A percentile compares a stretch with the other conserved stretches of the same genome.
Conservation (phyloP, 1,140 invertebrate species). For the Druon quercuslanigerum region DNA sequence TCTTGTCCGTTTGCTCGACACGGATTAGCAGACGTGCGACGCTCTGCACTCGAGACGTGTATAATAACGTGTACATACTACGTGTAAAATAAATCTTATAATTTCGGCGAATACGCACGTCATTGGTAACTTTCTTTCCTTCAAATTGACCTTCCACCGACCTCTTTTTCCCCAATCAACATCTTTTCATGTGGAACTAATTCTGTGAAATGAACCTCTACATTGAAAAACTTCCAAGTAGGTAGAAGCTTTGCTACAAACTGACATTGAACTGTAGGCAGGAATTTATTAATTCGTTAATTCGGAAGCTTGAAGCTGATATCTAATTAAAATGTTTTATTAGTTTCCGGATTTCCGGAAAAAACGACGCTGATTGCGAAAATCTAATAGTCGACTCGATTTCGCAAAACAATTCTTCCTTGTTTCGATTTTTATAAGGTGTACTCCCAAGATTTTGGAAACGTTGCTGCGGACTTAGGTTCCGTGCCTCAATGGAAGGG, state of each 20-base stretch:
- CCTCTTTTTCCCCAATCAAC: not conserved
- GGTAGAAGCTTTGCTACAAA: constrained; percentile 16
- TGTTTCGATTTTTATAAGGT: too few relatives aligned
- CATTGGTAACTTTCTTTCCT: constrained; percentile 1
- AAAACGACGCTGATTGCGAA: constrained; percentile 2
- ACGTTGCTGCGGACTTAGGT: not conserved
- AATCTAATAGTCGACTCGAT: constrained; percentile 3
- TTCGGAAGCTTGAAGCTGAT: constrained; percentile 1
- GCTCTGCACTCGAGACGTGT: constrained; percentile 54
- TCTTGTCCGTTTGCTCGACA: constrained; percentile 57
- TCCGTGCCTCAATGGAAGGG: not conserved
- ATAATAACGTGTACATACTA: constrained; percentile 54
- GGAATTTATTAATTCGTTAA: not conserved
- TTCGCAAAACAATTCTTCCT: not conserved
- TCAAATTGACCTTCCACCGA: constrained; percentile 10
- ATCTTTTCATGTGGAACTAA: not conserved
- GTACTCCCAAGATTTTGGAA: too few relatives aligned
- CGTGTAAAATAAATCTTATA: constrained; percentile 57
- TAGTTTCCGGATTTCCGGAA: not conserved
- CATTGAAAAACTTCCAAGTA: constrained; percentile 22
- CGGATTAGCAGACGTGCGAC: constrained; percentile 58
- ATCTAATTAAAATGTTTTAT: not conserved
- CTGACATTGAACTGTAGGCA: constrained; percentile 22
- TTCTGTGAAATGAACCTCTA: constrained; percentile 24
- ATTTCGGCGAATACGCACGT: constrained; percentile 37